These are phyloP conservation scores for Cataglyphis altisquamis DNA, from an alignment of 2,888 invertebrate species.

Conservation along the genomic window DNA sequence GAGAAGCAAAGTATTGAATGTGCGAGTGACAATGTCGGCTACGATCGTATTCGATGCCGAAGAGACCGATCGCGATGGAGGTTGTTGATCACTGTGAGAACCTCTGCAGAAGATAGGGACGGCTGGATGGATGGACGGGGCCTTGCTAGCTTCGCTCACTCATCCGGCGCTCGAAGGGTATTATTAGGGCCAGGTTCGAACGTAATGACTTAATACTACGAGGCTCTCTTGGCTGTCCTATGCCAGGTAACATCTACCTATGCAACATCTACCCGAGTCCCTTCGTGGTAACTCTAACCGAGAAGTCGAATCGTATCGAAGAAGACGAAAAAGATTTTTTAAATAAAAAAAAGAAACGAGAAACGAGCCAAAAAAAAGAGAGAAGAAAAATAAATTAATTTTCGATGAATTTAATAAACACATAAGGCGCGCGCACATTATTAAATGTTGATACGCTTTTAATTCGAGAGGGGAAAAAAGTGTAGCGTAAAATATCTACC, in stretches of 20 bases:
- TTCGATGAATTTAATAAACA: background rate
- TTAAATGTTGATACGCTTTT: background rate
- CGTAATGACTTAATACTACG: conserved; percentile 83
- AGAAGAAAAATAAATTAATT: background rate
- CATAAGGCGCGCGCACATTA: background rate
- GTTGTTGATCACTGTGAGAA: conserved; percentile 68
- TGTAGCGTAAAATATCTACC: conserved; percentile 9
- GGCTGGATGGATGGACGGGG: conserved; percentile 77
- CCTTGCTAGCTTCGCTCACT: conserved; percentile 74
- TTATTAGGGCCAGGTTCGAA: conserved; percentile 81
- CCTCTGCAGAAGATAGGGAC: conserved; percentile 72
- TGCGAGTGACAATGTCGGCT: conserved; percentile 20
- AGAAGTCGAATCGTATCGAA: conserved; percentile 39
- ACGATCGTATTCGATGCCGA: background rate
- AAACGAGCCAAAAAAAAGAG: background rate
- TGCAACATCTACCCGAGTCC: conserved; percentile 55
- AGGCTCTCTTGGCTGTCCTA: conserved; percentile 78
- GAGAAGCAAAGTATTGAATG: conserved; percentile 7
- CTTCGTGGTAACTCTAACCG: conserved; percentile 67
- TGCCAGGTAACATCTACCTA: conserved; percentile 75
- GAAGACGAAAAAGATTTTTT: background rate
- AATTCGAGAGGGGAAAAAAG: background rate
- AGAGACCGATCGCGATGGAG: background rate
- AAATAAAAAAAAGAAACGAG: background rate
- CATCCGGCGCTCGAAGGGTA: conserved; percentile 78